Conservation (phyloP, 2,797 vertebrate species). For the Staurois parvus region DNA sequence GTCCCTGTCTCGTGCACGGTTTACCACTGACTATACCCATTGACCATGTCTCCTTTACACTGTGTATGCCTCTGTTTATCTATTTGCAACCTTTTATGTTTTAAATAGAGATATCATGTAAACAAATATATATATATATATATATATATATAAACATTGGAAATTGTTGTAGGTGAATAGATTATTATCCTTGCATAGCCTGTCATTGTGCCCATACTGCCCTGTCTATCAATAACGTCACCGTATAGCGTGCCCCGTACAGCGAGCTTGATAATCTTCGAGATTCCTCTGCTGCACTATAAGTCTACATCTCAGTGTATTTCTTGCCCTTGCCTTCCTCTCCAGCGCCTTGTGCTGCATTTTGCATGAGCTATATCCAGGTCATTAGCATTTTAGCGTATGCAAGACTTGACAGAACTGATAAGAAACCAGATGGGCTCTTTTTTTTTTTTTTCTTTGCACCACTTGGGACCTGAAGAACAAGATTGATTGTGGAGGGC, state of each 20-base stretch:
- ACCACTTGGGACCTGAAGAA: conserved; percentile 76
- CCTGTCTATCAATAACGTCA: conserved; percentile 52
- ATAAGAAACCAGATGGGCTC: conserved; percentile 59
- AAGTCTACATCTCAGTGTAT: conserved; percentile 3
- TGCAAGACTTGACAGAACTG: conserved; percentile 86
- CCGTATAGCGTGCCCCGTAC: neutral
- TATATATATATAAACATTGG: too few relatives aligned
- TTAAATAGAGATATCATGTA: too few relatives aligned
- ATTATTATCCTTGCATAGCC: neutral
- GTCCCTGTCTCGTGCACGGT: too few relatives aligned
- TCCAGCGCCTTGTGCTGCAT: conserved; percentile 73
- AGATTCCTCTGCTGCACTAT: conserved; percentile 20
- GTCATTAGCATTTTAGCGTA: conserved; percentile 93
- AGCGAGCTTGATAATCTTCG: neutral
- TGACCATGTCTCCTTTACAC: too few relatives aligned
- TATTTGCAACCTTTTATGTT: too few relatives aligned
- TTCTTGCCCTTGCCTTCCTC: neutral
- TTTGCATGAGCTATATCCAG: conserved; percentile 89
- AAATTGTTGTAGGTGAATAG: too few relatives aligned
- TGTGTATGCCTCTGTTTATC: too few relatives aligned
- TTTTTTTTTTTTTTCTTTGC: conserved; percentile 66
- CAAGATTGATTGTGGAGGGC: conserved; percentile 74
- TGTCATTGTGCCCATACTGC: conserved; percentile 7
- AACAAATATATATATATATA: too few relatives aligned
- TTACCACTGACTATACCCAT: too few relatives aligned